Percentiles rank a stretch among this genome's conserved stretches.
Conservation (phyloP, 2,113 vertebrate species). For the Indri indri region DNA sequence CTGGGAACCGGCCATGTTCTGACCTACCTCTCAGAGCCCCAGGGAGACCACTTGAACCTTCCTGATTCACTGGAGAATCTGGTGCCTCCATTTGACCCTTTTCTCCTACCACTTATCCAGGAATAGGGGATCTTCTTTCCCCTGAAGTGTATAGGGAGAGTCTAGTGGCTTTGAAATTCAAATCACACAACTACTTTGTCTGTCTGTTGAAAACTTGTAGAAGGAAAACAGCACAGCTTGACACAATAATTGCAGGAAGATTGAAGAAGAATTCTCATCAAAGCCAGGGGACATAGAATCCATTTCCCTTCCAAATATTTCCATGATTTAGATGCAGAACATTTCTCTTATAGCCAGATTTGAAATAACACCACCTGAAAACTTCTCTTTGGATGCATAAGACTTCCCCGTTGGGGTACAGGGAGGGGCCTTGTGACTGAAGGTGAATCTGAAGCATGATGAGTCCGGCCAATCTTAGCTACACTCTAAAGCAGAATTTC, state of each 20-base stretch:
- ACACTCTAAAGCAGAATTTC: neutral
- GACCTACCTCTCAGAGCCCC: neutral
- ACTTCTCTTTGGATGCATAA: neutral
- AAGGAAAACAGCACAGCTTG: neutral
- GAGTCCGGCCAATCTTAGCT: neutral
- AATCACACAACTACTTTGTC: neutral
- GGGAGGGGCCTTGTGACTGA: neutral
- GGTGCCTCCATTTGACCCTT: neutral
- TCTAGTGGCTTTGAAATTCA: neutral
- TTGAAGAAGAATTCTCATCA: neutral
- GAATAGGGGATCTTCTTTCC: neutral
- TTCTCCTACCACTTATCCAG: neutral
- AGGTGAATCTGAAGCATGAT: neutral
- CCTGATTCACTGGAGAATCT: neutral
- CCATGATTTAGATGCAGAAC: neutral
- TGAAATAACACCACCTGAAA: neutral
- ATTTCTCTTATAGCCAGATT: constrained; percentile 23
- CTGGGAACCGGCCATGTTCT: neutral
- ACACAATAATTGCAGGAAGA: neutral
- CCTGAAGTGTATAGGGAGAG: neutral
- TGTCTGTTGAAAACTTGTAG: constrained; percentile 20
- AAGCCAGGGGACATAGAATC: neutral
- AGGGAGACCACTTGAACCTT: rapidly evolving
- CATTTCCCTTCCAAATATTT: neutral
- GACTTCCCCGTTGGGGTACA: neutral